phyloP scores from a whole-genome alignment of 2,888 invertebrate species.

The Bibio marci region DNA sequence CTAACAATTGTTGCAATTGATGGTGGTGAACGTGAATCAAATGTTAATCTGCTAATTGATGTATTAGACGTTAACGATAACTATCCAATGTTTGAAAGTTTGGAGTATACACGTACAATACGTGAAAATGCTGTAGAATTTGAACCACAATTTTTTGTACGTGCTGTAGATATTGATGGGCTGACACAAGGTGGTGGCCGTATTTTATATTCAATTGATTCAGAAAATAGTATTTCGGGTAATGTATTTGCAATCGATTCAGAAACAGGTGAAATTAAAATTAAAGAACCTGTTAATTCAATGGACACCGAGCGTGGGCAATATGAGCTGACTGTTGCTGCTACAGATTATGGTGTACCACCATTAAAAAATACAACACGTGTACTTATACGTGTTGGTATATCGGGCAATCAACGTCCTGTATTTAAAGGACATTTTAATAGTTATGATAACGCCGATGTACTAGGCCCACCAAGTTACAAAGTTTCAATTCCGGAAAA shows the following conservation, averaged over 20 bases:
- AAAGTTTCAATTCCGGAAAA: constrained; percentile 54
- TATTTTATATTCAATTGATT: constrained; percentile 45
- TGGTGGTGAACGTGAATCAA: constrained; percentile 56
- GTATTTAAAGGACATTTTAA: constrained; percentile 59
- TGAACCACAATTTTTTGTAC: constrained; percentile 61
- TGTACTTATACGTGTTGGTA: constrained; percentile 55
- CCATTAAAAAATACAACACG: constrained; percentile 46
- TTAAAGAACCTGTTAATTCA: constrained; percentile 44
- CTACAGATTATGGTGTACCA: constrained; percentile 54
- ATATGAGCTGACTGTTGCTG: constrained; percentile 48
- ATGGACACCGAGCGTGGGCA: constrained; percentile 59
- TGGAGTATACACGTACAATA: constrained; percentile 56
- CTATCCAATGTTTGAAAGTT: constrained; percentile 48
- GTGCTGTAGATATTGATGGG: constrained; percentile 64
- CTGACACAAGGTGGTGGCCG: constrained; percentile 50
- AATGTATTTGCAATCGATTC: constrained; percentile 47
- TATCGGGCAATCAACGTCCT: constrained; percentile 63
- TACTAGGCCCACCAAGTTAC: constrained; percentile 51
- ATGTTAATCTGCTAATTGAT: constrained; percentile 52
- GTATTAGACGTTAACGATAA: constrained; percentile 65
- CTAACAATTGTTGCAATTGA: constrained; percentile 65
- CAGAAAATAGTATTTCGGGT: constrained; percentile 50
- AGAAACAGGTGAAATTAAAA: constrained; percentile 50
- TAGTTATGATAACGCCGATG: constrained; percentile 33
- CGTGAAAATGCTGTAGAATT: constrained; percentile 59